Evolutionary conservation across 2,888 invertebrate genomes (phyloP), one percentile per base, ranked within the genome.

Genomic region (Campoletis raptor): DNA sequence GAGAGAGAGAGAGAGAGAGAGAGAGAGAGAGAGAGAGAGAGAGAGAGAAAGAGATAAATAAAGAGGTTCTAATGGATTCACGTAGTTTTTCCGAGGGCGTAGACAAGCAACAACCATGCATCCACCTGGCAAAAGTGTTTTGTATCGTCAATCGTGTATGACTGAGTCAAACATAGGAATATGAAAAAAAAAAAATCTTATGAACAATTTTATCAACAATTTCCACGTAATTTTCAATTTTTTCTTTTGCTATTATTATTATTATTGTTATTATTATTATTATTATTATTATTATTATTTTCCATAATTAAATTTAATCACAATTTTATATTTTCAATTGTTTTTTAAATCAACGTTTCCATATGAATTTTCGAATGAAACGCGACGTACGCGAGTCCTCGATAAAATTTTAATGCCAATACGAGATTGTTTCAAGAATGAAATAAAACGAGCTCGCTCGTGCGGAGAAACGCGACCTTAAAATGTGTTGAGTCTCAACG

Each of bases 391-490:
- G 30, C 36, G 12, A 76, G 45, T 30, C 0, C n/a, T 61, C 30
- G 74, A 42, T 72, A 54, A 70, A 83, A 40, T 48, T 48, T 78
- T 36, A 57, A 82, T 80, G 76, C 67, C 54, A 48, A 57, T 48
- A 74, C 45, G 69, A 72, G 69, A 72, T 12, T 78, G 30, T 66
- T 36, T 45, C 64, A 78, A 81, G 64, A 69, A 82, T 80, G 70
- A 52, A 70, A 72, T 37, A 48, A 36, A 24, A 45, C n/a, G 48
- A 42, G 42, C 67, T 45, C 69, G 76, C 37, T 73, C 66, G 52
- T 24, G 61, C 67, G 66, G 67, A 85, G 80, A 76, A 84, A 84
- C 77, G 78, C 85, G 89, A 86, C 89, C 90, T 90, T 89, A 64
- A 70, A 42, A 21, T 36, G 52, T 54, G 12, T 70, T 3, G 45